These are phyloP conservation scores for Tiphia femorata DNA, from an alignment of 2,888 invertebrate species.

Conservation along the genomic window DNA sequence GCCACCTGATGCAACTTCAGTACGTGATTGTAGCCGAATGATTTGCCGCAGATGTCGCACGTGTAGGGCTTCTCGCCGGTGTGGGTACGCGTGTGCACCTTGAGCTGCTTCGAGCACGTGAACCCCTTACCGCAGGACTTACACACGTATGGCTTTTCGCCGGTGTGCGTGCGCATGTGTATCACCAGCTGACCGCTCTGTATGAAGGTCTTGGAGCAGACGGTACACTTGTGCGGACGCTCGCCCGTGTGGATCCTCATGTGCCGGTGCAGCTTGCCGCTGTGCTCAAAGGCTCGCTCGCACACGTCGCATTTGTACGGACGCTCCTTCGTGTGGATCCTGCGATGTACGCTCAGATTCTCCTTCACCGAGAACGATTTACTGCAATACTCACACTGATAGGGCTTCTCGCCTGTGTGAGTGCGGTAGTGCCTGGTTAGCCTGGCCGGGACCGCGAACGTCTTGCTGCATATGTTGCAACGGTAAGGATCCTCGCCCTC, in stretches of 20 bases:
- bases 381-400: slow-evolving; percentile 91
- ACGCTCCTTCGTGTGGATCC: slow-evolving; percentile 92
- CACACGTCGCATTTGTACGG: slow-evolving; percentile 92
- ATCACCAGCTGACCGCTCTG: slow-evolving; percentile 93
- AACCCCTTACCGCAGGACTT: slow-evolving; percentile 90
- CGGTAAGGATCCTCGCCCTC: slow-evolving; percentile 81
- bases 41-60: slow-evolving; percentile 91
- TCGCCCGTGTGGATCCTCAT: slow-evolving; percentile 93
- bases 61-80: slow-evolving; percentile 93
- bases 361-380: slow-evolving; percentile 94
- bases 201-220: slow-evolving; percentile 91
- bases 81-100: slow-evolving; percentile 91
- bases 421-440: slow-evolving; percentile 88
- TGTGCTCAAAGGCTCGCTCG: slow-evolving; percentile 90
- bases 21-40: slow-evolving; percentile 93
- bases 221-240: slow-evolving; percentile 88
- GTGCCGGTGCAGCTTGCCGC: slow-evolving; percentile 90
- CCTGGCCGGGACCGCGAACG: slow-evolving; percentile 90
- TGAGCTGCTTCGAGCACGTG: slow-evolving; percentile 91
- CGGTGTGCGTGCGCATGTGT: slow-evolving; percentile 91
- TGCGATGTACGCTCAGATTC: slow-evolving; percentile 87
- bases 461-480: slow-evolving; percentile 91
- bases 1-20: slow-evolving; percentile 90
- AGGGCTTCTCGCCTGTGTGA: slow-evolving; percentile 92
- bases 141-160: slow-evolving; percentile 87